phyloP scores from a whole-genome alignment of 2,797 vertebrate genomes.

The Karalla daura region DNA sequence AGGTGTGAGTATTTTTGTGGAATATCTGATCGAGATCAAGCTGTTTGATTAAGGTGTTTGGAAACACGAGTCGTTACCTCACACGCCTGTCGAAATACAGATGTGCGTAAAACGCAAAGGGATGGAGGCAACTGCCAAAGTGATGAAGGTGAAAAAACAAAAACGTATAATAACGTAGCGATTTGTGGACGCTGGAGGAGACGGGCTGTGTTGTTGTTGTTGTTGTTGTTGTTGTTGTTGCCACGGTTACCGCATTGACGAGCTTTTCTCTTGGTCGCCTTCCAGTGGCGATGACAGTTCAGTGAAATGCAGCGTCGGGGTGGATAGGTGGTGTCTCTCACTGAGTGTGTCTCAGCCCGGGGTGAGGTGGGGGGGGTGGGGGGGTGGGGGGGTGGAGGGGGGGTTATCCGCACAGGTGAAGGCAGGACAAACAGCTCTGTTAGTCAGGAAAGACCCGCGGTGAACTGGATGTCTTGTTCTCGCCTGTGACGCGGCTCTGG shows the following conservation, averaged over 20 bases:
- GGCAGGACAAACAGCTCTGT: slow-evolving; percentile 38
- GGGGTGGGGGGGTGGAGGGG: slow-evolving; percentile 7
- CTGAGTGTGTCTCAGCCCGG: not conserved
- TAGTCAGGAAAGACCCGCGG: slow-evolving; percentile 28
- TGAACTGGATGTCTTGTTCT: slow-evolving; percentile 53
- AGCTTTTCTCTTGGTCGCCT: too few relatives aligned
- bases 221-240: too few relatives aligned
- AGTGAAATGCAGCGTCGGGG: too few relatives aligned
- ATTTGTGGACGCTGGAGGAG: too few relatives aligned
- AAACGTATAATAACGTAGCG: too few relatives aligned
- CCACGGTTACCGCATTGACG: too few relatives aligned
- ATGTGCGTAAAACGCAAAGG: not conserved
- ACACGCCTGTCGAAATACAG: not conserved
- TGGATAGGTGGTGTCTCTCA: slow-evolving; percentile 23
- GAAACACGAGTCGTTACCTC: not conserved
- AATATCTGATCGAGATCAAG: not conserved
- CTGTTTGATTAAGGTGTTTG: not conserved
- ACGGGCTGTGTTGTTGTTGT: too few relatives aligned
- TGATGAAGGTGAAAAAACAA: too few relatives aligned
- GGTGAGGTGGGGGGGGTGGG: slow-evolving; percentile 1
- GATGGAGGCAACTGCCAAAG: too few relatives aligned
- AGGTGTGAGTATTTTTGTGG: not conserved
- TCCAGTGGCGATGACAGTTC: too few relatives aligned
- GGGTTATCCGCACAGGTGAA: slow-evolving; percentile 40
- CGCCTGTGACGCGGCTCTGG: slow-evolving; percentile 12